Percentiles rank a stretch among this genome's conserved stretches.
phyloP scores from a whole-genome alignment of 2,113 vertebrate genomes.

The Microtus pennsylvanicus region DNA sequence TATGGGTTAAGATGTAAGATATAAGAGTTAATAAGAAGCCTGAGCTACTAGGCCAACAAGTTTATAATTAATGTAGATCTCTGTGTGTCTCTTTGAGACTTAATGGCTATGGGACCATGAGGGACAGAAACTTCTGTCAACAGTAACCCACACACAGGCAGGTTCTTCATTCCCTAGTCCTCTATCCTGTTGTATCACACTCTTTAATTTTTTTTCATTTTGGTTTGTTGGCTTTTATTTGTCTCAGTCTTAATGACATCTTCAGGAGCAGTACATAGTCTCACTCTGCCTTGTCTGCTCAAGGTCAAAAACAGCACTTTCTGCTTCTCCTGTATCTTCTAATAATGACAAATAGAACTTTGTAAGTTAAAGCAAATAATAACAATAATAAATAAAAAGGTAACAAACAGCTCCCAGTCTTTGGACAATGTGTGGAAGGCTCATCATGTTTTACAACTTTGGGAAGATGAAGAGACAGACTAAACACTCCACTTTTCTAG shows the following conservation, averaged over 20 bases:
- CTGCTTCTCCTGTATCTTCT: not conserved
- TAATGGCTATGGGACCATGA: no score
- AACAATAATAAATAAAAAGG: not conserved
- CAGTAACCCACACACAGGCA: not conserved
- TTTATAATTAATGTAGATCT: no score
- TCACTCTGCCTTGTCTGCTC: not conserved
- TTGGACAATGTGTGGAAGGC: not conserved
- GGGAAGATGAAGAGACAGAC: not conserved
- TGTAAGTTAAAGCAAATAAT: not conserved
- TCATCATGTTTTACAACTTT: not conserved
- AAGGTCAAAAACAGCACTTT: not conserved
- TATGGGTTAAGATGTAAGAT: no score
- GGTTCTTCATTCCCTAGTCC: not conserved
- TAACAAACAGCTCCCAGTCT: not conserved
- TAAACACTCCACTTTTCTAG: not conserved
- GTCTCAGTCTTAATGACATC: not conserved
- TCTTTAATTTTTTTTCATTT: not conserved
- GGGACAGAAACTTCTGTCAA: no score
- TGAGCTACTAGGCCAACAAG: no score
- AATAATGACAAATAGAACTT: not conserved
- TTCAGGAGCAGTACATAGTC: not conserved
- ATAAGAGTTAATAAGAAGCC: no score
- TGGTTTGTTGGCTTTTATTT: not conserved
- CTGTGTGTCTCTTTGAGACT: no score
- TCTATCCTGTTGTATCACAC: not conserved